phyloP scores from a whole-genome alignment of 1,140 invertebrate genomes.

The Ips typographus region DNA sequence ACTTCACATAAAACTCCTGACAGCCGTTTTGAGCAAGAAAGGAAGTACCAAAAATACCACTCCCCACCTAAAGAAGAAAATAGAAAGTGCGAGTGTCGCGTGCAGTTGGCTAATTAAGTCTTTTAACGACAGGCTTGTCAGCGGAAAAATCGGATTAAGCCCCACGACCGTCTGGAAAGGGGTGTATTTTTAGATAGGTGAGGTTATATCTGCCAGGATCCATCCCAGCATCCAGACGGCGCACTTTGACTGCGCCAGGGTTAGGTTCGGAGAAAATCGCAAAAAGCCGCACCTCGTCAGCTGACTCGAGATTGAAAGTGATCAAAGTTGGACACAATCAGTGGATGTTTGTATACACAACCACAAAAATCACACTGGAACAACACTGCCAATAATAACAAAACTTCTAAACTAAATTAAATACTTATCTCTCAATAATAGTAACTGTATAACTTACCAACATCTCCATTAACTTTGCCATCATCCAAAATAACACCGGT shows the following conservation, averaged over 20 bases:
- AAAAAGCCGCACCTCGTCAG: not conserved
- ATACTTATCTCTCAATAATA: no score
- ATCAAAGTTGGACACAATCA: not conserved
- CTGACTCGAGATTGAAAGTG: not conserved
- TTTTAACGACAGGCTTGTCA: not conserved
- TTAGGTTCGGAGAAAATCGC: constrained; percentile 13
- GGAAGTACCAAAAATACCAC: no score
- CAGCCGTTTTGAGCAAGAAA: no score
- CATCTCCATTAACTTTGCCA: constrained; percentile 42
- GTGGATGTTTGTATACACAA: no score
- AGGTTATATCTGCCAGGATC: constrained; percentile 16
- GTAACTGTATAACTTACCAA: constrained; percentile 39
- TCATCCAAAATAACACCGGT: constrained; percentile 44
- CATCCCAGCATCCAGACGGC: constrained; percentile 21
- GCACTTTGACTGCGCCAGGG: constrained; percentile 5
- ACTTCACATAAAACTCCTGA: no score
- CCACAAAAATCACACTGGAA: no score
- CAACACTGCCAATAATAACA: no score
- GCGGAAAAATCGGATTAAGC: not conserved
- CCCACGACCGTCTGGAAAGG: not conserved
- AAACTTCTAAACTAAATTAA: no score
- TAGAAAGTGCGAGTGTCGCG: no score
- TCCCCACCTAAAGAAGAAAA: no score
- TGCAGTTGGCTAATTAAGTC: not conserved
- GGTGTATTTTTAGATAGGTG: constrained; percentile 13